Conservation (phyloP, 2,113 vertebrate species). For the Polypterus senegalus region DNA sequence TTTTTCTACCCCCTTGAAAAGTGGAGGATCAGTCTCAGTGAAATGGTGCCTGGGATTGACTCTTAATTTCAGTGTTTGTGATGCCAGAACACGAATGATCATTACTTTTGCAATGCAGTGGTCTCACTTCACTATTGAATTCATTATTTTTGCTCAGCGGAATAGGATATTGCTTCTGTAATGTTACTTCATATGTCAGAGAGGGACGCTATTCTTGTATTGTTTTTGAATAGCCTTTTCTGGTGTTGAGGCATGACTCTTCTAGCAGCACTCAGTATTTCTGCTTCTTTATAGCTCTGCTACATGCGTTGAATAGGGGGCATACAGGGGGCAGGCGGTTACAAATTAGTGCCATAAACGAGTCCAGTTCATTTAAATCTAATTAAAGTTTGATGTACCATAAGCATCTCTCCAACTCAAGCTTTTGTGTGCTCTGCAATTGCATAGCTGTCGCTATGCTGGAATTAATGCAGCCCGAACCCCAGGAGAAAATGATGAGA, state of each 20-base stretch:
- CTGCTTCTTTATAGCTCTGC: conserved; percentile 2
- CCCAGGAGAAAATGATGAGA: not conserved
- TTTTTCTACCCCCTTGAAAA: conserved; percentile 10
- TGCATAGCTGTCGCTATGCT: not conserved
- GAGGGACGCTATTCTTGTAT: conserved; percentile 45
- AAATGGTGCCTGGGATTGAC: conserved; percentile 14
- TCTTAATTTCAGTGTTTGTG: conserved; percentile 5
- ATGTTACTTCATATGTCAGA: conserved; percentile 39
- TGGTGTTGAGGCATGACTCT: conserved; percentile 22
- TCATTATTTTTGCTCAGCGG: conserved; percentile 11
- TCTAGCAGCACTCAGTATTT: not conserved
- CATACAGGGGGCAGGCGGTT: conserved; percentile 22
- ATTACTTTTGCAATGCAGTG: conserved; percentile 3
- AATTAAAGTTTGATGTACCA: conserved; percentile 24
- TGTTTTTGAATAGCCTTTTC: conserved; percentile 48
- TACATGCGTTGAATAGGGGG: conserved; percentile 14
- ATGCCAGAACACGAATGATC: conserved; percentile 1
- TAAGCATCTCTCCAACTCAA: conserved; percentile 1
- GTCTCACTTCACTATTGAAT: conserved; percentile 3
- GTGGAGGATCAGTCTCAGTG: conserved; percentile 5
- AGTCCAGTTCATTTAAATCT: conserved; percentile 15
- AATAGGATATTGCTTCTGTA: conserved; percentile 54
- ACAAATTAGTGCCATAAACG: conserved; percentile 3
- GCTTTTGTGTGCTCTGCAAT: not conserved
- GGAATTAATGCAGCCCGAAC: not conserved